Base-by-base conservation (phyloP, 1,140 invertebrate species). In the Lycorma delicatula region DNA sequence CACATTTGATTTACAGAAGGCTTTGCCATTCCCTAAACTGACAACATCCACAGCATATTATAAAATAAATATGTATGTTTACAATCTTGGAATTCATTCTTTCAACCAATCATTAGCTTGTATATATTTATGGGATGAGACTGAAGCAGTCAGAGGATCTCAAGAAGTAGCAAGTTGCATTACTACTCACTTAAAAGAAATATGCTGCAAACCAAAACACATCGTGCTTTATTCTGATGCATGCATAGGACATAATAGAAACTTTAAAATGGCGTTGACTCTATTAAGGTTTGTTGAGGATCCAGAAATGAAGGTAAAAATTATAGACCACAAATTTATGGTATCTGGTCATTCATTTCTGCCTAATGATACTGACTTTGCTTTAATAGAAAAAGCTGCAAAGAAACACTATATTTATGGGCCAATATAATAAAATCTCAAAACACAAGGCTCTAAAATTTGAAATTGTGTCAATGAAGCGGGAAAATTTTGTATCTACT, bases 81-180 rank as follows among this genome's bases (percentile, higher is more conserved):
- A 59, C 46, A 58, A 61, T 38, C 49, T 64, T 9, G 55, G 53
- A 31, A 48, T 64, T 34, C 59, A 63, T 31, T 36, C 61, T 25
- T 16, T 63, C 3, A 54, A 53, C 6, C 59, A 29, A 53, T 34
- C 55, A 54, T 34, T 18, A 7, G 63, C 48, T 34, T 49, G 38
- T 20, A 63, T 64, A 58, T 63, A 53, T 60, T 38, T 64, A 26
- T 63, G 63, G 60, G 62, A 64, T 41, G 58, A 64, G 34, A 47
- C 47, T 3, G 46, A 50, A 28, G 61, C 59, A 36, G 31, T 31
- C 16, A 20, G 59, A 48, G 59, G 63, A 44, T 60, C 58, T 44
- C 48, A 64, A 53, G 60, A 62, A 58, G 63, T 62, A 28, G 47
- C 36, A 46, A 56, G 58, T 22, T 56, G 46, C 38, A 18, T 12